Percentiles rank a stretch among this genome's conserved stretches.
Conservation (phyloP, 2,797 vertebrate species). For the Dipus sagitta region DNA sequence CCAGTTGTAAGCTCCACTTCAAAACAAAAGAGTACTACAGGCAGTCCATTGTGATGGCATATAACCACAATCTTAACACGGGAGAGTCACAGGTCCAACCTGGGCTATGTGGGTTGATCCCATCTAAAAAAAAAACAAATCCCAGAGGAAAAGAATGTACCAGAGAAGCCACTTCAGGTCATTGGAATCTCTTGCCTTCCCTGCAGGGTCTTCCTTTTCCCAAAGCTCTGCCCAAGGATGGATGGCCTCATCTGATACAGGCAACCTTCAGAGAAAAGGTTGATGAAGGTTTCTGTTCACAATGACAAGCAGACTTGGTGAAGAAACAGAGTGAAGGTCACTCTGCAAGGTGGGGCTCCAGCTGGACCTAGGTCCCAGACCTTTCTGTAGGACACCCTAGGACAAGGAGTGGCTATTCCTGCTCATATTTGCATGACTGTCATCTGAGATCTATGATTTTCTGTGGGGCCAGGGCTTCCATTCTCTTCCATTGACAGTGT, state of each 20-base stretch:
- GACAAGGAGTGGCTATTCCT: too few species aligned
- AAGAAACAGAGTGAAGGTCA: not conserved
- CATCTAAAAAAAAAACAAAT: not conserved
- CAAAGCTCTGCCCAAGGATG: not conserved
- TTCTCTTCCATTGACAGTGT: not conserved
- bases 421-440: fast-evolving
- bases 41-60: not conserved
- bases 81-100: not conserved
- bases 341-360: not conserved
- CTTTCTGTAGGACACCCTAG: not conserved
- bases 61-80: not conserved
- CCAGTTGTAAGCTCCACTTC: not conserved
- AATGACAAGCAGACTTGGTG: not conserved
- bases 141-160: not conserved
- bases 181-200: not conserved
- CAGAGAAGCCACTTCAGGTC: not conserved
- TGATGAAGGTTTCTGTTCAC: not conserved
- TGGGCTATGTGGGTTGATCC: not conserved
- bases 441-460: too few species aligned
- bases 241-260: not conserved
- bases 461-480: not conserved
- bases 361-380: fast-evolving
- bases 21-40: not conserved
- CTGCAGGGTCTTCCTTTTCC: not conserved
- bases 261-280: not conserved